phyloP scores from a whole-genome alignment of 2,113 vertebrate species.

The Nettapus auritus region DNA sequence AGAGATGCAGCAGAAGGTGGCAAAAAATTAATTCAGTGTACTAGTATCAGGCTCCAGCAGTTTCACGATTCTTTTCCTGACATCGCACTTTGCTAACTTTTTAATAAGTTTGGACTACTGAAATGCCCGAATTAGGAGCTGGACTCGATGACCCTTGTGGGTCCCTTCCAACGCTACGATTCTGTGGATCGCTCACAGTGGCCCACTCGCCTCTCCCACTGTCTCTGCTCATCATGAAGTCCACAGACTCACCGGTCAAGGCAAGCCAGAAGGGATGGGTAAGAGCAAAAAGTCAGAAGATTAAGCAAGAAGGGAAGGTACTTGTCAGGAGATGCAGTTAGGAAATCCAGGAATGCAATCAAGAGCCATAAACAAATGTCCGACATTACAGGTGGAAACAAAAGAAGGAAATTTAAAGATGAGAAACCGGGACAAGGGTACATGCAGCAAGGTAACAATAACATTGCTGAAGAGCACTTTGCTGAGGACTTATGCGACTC shows the following conservation, averaged over 20 bases:
- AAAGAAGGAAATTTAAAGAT: not conserved
- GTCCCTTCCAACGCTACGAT: not conserved
- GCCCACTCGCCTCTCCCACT: not conserved
- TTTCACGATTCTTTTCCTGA: not conserved
- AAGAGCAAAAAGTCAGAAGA: not conserved
- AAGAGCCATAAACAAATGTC: not conserved
- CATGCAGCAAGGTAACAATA: rapidly evolving
- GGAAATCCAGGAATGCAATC: not conserved
- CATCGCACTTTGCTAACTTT: not conserved
- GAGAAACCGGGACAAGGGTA: not conserved
- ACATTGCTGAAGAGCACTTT: not conserved
- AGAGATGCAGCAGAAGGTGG: not conserved
- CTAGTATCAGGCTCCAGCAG: not conserved
- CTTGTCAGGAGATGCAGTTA: not conserved
- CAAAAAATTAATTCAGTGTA: not conserved
- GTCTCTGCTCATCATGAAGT: not conserved
- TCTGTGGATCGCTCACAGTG: not conserved
- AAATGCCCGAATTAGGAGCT: not conserved
- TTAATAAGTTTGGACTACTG: not conserved
- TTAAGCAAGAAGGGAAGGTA: not conserved
- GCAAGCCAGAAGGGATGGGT: not conserved
- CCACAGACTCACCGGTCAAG: not conserved
- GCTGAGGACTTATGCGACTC: not conserved
- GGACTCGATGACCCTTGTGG: not conserved
- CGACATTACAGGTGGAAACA: not conserved